Evolutionary conservation across 2,888 invertebrate genomes (phyloP).

Genomic region (Drosophila nr. perissopoda): DNA sequence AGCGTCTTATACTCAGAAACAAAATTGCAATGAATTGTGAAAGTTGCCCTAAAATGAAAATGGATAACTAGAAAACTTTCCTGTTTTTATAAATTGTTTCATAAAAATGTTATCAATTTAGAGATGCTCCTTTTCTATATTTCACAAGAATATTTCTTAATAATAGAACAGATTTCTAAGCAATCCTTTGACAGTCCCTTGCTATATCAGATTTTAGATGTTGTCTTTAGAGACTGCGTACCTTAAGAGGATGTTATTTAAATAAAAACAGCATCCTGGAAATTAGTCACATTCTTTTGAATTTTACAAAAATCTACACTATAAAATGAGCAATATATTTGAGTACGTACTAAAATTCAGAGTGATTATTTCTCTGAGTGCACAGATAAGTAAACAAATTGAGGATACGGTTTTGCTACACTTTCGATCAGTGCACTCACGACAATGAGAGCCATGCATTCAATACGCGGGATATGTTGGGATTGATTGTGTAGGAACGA

Average conservation of each 20-base stretch:
- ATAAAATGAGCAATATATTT: neutral
- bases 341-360: neutral
- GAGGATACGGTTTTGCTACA: conserved; percentile 4
- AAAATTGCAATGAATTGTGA: neutral
- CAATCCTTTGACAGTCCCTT: neutral
- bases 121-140: neutral
- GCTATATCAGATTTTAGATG: neutral
- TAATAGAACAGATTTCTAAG: neutral
- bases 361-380: neutral
- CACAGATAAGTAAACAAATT: conserved; percentile 3
- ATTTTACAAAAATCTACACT: neutral
- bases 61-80: neutral
- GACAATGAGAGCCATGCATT: conserved; percentile 7
- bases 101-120: too few species aligned
- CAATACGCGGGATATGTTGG: conserved; percentile 12
- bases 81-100: neutral
- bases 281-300: neutral
- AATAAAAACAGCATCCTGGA: neutral
- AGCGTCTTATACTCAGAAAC: neutral
- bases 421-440: conserved; percentile 30
- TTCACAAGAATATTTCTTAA: neutral
- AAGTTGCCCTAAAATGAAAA: neutral
- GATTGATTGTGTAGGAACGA: conserved; percentile 7
- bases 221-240: neutral
- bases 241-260: too few species aligned